Evolutionary conservation across 35 echinoderm and acorn worm species (phyloP).

Genomic region (Apostichopus parvimensis): DNA sequence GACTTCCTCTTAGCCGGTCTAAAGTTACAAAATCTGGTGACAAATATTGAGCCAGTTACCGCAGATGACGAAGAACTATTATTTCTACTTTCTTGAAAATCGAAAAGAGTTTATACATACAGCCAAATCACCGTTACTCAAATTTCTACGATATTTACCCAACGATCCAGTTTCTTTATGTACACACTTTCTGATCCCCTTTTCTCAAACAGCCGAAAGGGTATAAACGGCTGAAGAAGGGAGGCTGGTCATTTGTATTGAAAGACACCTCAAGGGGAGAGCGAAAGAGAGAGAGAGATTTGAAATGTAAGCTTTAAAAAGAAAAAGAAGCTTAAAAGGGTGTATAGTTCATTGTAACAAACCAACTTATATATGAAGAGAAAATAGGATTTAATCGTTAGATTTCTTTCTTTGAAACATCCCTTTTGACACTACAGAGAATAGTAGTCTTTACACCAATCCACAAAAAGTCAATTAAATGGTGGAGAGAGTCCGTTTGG

Average conservation of each 20-base stretch:
- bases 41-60: neutral
- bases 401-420: neutral
- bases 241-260: conserved; percentile 2
- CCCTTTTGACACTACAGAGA: neutral
- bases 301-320: neutral
- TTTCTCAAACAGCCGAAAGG: conserved; percentile 4
- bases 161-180: conserved; percentile 2
- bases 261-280: neutral
- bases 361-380: neutral
- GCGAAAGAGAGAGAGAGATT: neutral
- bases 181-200: neutral
- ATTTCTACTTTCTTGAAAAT: neutral
- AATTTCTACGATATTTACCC: neutral
- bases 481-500: neutral
- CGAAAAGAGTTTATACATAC: neutral
- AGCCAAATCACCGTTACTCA: neutral
- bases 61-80: neutral
- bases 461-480: neutral
- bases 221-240: conserved; percentile 11
- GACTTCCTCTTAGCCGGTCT: neutral
- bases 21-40: neutral
- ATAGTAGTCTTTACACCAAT: neutral
- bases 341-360: neutral
- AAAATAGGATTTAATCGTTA: neutral
- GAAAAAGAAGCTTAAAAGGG: neutral